phyloP scores from a whole-genome alignment of 2,888 invertebrate species.

The Coleophora flavipennella region DNA sequence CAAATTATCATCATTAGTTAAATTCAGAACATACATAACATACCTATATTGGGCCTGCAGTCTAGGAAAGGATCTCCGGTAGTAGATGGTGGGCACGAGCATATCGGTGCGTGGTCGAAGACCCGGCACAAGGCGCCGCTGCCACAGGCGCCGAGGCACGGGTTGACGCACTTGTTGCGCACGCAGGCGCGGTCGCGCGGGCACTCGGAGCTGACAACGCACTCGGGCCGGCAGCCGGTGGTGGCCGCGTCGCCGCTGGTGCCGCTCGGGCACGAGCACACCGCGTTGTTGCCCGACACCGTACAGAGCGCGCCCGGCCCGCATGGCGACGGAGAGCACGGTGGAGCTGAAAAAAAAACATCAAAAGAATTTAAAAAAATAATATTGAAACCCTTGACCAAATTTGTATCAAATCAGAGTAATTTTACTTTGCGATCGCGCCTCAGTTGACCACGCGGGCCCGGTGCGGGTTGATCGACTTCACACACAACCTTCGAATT shows the following conservation, averaged over 20 bases:
- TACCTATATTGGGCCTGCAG: constrained; percentile 64
- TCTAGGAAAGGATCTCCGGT: constrained; percentile 87
- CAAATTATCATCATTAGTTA: no score
- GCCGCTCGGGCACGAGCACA: constrained; percentile 83
- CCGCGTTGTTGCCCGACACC: constrained; percentile 69
- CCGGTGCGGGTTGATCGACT: no score
- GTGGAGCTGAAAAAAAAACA: constrained; percentile 60
- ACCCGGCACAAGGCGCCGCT: constrained; percentile 81
- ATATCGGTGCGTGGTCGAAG: constrained; percentile 75
- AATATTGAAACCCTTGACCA: no score
- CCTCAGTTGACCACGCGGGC: no score
- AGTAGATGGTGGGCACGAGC: constrained; percentile 81
- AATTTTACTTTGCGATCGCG: no score
- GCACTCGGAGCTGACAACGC: constrained; percentile 87
- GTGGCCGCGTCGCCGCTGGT: constrained; percentile 81
- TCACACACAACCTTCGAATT: no score
- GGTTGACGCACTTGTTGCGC: constrained; percentile 84
- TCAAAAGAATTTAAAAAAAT: no score
- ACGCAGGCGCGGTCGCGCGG: constrained; percentile 82
- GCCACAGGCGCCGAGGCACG: constrained; percentile 87
- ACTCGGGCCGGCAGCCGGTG: constrained; percentile 87
- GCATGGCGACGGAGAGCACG: constrained; percentile 82
- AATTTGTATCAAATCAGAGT: no score
- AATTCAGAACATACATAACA: background rate
- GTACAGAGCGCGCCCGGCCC: constrained; percentile 83